Evolutionary conservation across 2,113 vertebrate genomes (phyloP), one percentile per base, ranked within the genome.

Genomic region (Hystrix cristata): DNA sequence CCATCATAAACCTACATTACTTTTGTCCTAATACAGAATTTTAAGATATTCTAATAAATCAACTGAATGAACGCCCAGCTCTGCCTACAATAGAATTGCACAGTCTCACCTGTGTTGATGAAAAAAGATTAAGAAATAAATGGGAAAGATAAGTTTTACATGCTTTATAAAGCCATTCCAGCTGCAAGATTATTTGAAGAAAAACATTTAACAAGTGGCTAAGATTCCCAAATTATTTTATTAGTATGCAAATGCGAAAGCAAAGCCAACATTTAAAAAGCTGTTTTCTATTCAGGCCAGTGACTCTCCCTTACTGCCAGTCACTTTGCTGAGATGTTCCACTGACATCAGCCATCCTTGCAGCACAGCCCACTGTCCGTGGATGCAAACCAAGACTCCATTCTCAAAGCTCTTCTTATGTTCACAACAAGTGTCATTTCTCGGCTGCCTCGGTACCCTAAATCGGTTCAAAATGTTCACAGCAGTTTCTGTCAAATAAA

Each of bases 21-120:
- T 97, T 94, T 93, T 94, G 19, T 48, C 62, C 55, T 67, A 90
- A 57, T 55, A 84, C 87, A 31, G 71, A 79, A 27, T 38, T 82
- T 90, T 62, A 34, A 71, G 46, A 69, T 38, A 84, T 43, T 69
- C 89, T 88, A 85, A 72, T 84, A 88, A 83, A 38, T 79, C 55
- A 69, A 46, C 38, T 43, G 31, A 71, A 43, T 16, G 46, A 87
- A 72, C 48, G 8, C 67, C 85, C 27, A 83, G 31, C 34, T 23
- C 53, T 90, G 29, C 27, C 53, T 76, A 23, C 12, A 79, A 43
- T 13, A 9, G 67, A 11, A 9, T 34, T 19, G 7, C 55, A 8
- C n/a, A 27, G 27, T 48, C 46, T 51, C 83, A 29, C 59, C n/a
- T 76, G 60, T 87, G 5, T 10, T n/a, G 59, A 76, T 38, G n/a